A percentile compares a stretch with the other conserved stretches of the same genome.
phyloP scores from a whole-genome alignment of 2,113 vertebrate species.

The Phodopus roborovskii region DNA sequence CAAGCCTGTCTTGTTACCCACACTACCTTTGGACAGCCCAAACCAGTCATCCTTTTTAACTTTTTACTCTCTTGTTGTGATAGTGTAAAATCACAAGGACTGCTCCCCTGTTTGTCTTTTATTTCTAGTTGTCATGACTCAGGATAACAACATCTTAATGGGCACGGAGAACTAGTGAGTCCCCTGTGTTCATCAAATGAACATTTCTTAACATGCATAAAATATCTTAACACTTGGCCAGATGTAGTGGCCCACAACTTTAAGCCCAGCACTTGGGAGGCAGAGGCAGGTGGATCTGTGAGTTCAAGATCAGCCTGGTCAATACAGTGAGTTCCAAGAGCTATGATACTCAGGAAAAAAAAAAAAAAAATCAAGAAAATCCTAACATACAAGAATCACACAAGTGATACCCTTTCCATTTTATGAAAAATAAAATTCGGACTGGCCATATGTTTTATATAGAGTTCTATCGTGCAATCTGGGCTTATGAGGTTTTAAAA shows the following conservation, averaged over 20 bases:
- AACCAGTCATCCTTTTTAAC: conserved; percentile 2
- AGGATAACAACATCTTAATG: conserved; percentile 25
- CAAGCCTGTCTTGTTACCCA: not conserved
- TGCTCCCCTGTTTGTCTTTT: conserved; percentile 26
- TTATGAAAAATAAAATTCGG: conserved; percentile 35
- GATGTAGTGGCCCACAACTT: not conserved
- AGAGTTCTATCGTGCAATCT: not conserved
- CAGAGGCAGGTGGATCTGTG: not conserved
- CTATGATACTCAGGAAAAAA: not conserved
- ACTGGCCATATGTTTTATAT: not conserved
- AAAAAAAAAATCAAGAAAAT: not conserved
- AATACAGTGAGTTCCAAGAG: not conserved
- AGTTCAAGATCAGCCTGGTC: not conserved
- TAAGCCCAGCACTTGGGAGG: no score
- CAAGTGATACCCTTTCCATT: not conserved
- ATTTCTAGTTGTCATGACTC: not conserved
- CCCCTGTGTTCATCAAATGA: not conserved
- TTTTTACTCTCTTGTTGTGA: not conserved
- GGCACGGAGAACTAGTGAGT: conserved; percentile 3
- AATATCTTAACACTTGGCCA: not conserved
- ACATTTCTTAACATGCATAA: conserved; percentile 13
- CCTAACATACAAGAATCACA: not conserved
- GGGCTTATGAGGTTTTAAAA: not conserved
- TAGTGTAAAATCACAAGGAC: not conserved
- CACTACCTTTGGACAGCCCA: not conserved